Percentiles rank a stretch among this genome's conserved stretches.
phyloP scores from a whole-genome alignment of 2,113 vertebrate genomes.

The Blennius ocellaris region DNA sequence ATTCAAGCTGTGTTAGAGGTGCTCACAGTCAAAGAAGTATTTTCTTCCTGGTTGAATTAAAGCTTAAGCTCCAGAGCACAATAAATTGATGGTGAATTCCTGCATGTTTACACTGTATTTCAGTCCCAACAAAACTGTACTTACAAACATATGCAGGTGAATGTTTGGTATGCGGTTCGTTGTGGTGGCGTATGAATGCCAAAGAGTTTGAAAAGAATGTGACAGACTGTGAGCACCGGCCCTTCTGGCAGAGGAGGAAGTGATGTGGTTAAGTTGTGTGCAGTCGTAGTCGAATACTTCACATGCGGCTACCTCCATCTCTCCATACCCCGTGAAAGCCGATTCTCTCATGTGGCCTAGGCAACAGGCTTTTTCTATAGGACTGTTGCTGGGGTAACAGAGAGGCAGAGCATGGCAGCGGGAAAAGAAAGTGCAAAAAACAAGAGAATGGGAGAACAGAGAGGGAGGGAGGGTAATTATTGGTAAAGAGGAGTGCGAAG shows the following conservation, averaged over 20 bases:
- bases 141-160: too few relatives aligned
- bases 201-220: too few relatives aligned
- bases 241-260: background rate
- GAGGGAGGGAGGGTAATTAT: constrained; percentile 8
- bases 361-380: constrained; percentile 75
- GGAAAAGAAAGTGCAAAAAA: constrained; percentile 35
- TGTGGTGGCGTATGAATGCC: too few relatives aligned
- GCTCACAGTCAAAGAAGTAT: too few relatives aligned
- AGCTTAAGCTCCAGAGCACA: too few relatives aligned
- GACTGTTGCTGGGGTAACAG: constrained; percentile 73
- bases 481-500: background rate
- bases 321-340: constrained; percentile 45
- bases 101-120: too few relatives aligned
- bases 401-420: constrained; percentile 55
- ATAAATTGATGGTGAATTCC: too few relatives aligned
- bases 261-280: constrained; percentile 1
- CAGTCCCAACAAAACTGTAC: too few relatives aligned
- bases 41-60: too few relatives aligned
- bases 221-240: background rate
- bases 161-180: too few relatives aligned
- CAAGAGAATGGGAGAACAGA: constrained; percentile 12
- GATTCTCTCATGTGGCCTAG: constrained; percentile 66
- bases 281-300: constrained; percentile 10
- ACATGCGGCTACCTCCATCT: constrained; percentile 18
- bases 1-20: too few relatives aligned